A percentile compares a stretch with the other conserved stretches of the same genome.
These are phyloP conservation scores for Autographa pulchrina DNA, from an alignment of 2,888 invertebrate genomes.

Conservation along the genomic window DNA sequence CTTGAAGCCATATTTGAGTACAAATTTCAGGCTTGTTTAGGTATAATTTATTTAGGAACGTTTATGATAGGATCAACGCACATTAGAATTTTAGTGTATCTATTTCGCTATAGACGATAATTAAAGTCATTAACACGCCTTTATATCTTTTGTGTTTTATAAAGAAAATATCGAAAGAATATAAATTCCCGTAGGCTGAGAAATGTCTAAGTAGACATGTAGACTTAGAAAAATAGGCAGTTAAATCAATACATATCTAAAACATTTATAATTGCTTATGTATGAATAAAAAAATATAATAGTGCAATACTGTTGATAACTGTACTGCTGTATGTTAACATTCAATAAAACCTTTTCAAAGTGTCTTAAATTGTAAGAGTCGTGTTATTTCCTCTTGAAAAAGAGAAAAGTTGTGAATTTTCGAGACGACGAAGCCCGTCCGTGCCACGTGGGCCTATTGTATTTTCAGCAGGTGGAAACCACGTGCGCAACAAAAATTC, in stretches of 20 bases:
- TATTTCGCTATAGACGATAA: background rate
- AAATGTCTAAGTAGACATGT: background rate
- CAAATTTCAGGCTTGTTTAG: background rate
- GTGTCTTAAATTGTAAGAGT: background rate
- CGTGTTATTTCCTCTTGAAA: background rate
- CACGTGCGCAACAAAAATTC: conserved; percentile 9
- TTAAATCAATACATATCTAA: background rate
- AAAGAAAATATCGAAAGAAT: background rate
- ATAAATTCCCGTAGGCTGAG: background rate
- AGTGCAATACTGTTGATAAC: too few species aligned
- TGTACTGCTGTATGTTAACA: too few species aligned
- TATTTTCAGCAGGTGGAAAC: conserved; percentile 8
- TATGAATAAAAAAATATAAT: too few species aligned
- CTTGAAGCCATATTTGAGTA: background rate
- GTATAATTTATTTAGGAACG: background rate
- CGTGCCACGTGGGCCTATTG: background rate
- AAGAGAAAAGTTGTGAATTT: background rate
- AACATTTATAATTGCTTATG: too few species aligned
- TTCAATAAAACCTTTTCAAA: too few species aligned
- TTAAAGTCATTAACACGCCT: background rate
- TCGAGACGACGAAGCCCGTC: background rate
- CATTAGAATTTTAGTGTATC: background rate
- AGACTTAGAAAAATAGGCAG: background rate
- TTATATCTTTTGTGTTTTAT: background rate
- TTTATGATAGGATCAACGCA: background rate